A percentile compares a stretch with the other conserved stretches of the same genome.
Conservation (phyloP, 2,113 vertebrate species). For the Plectropomus leopardus region DNA sequence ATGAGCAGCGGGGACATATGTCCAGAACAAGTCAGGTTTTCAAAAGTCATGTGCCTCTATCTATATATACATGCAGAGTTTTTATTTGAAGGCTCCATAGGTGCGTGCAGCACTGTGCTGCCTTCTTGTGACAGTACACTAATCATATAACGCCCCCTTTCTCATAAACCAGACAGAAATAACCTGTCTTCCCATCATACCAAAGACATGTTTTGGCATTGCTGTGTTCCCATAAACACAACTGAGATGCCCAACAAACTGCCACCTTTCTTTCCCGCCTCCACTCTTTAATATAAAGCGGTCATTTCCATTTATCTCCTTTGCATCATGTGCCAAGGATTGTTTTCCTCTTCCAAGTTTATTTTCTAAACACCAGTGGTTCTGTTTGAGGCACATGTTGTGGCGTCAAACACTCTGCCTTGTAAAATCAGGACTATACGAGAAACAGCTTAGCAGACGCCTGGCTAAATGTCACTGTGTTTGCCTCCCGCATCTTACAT, state of each 20-base stretch:
- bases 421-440: not conserved
- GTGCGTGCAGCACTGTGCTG: too few relatives aligned
- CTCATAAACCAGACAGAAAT: slow-evolving; percentile 1
- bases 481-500: not conserved
- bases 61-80: slow-evolving; percentile 17
- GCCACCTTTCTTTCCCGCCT: not conserved
- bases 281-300: not conserved
- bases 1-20: slow-evolving; percentile 18
- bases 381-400: not conserved
- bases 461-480: slow-evolving; percentile 17
- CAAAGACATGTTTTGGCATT: not conserved
- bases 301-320: not conserved
- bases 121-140: not conserved
- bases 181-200: not conserved
- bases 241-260: not conserved
- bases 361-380: slow-evolving; percentile 36
- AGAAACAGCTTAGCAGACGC: not conserved
- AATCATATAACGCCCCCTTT: not conserved
- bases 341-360: slow-evolving; percentile 18
- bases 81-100: not conserved
- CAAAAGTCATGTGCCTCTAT: not conserved
- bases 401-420: slow-evolving; percentile 16
- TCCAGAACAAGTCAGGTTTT: not conserved
- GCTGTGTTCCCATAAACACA: slow-evolving; percentile 2
- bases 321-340: not conserved